Evolutionary conservation across 2,797 vertebrate genomes (phyloP), one percentile per base, ranked within the genome.

Genomic region (Labeo calbasu): DNA sequence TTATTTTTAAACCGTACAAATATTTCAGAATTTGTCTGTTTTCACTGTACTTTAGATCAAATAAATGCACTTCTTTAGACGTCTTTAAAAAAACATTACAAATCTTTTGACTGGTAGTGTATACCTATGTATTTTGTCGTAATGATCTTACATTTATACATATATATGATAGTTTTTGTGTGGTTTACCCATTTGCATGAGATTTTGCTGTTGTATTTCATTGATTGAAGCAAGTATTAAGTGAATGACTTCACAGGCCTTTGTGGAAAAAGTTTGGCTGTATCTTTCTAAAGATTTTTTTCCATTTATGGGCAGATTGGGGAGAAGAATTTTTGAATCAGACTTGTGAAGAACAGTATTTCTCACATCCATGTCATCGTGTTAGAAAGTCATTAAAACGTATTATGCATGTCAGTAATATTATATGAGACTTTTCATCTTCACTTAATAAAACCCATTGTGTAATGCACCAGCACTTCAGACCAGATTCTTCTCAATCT

Each of bases 151-250:
- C 5, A 36, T 32, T 3, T 8, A 51, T 15, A 4, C 2, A 50
- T 50, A 50, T 4, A 50, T 36, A 36, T 36, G 32, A 36, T 4
- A 36, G 21, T 9, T 66, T 79, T 79, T 28, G 32, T 59, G 53
- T 40, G 46, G 14, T 40, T 36, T 13, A 32, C 12, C 15, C 21
- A 7, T 14, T 55, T 40, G 21, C n/a, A 25, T 69, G 5, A 53
- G 21, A 15, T 79, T 28, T 14, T 57, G 32, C n/a, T 59, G 11
- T 70, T 59, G 46, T n/a, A 57, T 71, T 71, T 71, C 17, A 21
- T 59, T 81, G 51, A 70, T 21, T 43, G 50, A 73, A 63, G 28
- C 70, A 55, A 82, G 21, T 50, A 51, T 63, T 82, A 40, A 51
- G 46, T 51, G 28, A 73, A 82, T 73, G 13, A 40, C 17, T 82